Evolutionary conservation across 2,113 vertebrate species (phyloP), one percentile per base, ranked within the genome.

Genomic region (Ceratotherium simum): DNA sequence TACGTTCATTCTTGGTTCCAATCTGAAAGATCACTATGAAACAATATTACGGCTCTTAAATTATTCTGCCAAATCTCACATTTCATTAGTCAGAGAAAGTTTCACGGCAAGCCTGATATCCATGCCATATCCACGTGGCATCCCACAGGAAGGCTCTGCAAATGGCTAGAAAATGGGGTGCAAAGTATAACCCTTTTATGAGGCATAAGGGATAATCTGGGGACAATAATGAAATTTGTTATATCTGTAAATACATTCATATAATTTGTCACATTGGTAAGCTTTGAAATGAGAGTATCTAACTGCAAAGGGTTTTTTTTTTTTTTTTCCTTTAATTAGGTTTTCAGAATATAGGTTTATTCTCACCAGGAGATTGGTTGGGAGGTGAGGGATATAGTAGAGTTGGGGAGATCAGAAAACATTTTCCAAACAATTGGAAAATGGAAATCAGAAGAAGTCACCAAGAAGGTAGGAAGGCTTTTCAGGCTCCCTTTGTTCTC

Each of bases 401-500:
- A 39, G 14, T 27, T 46, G 42, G 48, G 17, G 48, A 78, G 64
- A 18, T 72, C 33, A 85, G 18, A 94, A 86, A 86, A 6, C 25
- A 39, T 42, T 42, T 42, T 42, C 42, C 20, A 76, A 97, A 33
- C 8, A 10, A 29, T 5, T 70, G 18, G 20, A 85, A 72, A 33
- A 20, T 7, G 1, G 12, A 65, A 62, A 75, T 48, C 5, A 58
- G 42, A 91, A 81, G 58, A 76, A 48, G 12, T 69, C 33, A 72
- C 42, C 25, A 80, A 64, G 8, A 0, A 4, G 3, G 5, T 1
- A 13, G 27, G 11, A 20, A 27, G 3, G 0, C 1, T 80, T 72
- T 65, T 36, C 31, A 64, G 48, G 6, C 20, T 93, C 17, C 73
- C 33, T 60, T 81, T 70, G 12, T 89, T 51, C 29, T 92, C 20